Base-by-base conservation (phyloP, 2,797 vertebrate species). In the Furcifer pardalis region DNA sequence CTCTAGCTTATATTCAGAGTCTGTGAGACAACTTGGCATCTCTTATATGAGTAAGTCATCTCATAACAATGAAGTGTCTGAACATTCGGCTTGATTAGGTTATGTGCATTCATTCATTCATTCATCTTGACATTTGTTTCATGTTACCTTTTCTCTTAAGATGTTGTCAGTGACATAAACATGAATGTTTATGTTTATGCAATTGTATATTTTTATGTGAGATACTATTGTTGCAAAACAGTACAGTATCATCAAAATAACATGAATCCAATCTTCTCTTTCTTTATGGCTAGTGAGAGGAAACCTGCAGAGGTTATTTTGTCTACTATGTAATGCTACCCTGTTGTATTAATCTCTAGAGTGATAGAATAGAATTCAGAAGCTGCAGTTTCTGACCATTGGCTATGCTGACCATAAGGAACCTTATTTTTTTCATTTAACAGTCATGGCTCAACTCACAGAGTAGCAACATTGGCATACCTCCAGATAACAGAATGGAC, bases 31-130 rank as follows among this genome's bases (percentile, higher is more conserved):
- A 91, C 97, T 97, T 87, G 96, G 93, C 93, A 95, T 97, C 90
- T 97, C 97, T 95, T 96, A 97, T 94, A 93, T 97, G 95, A 97
- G 97, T 99, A 98, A 99, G 98, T 99, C 93, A 93, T 92, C 89
- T 95, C 94, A 94, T 94, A 65, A 49, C 87, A 92, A 81, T 89
- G 32, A 91, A 86, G 63, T 81, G 83, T 90, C 91, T 71, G 0
- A 79, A 60, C 86, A 81, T 91, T 87, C 87, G 84, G 87, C 79
- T 91, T 90, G 44, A n/a, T 86, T 85, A 89, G 17, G 90, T 81
- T 1, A 90, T 69, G 88, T 71, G 46, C 82, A 17, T 76, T 89
- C n/a, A 17, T 76, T 89, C n/a, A 17, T 76, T 89, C 59, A 71
- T 40, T 88, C 84, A 68, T 86, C 82, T 19, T 88, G 82, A 87